Base-by-base conservation (phyloP, 2,888 invertebrate species). In the Ectropis crepuscularia region DNA sequence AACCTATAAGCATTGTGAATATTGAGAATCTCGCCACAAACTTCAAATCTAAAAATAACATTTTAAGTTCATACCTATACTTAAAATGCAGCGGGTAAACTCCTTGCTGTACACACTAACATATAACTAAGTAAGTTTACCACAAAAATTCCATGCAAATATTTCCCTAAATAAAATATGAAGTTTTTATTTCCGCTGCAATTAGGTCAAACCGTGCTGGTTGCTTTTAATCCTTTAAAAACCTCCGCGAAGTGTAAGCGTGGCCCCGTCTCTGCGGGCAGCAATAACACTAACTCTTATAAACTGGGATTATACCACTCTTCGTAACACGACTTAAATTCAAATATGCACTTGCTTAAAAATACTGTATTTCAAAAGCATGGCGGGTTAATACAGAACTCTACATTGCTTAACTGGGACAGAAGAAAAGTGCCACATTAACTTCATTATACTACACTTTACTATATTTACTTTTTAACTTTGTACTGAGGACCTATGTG, bases 251-350 rank as follows among this genome's bases (percentile, higher is more conserved):
- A 79, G 69, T 79, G 79, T 77, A 74, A 77, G 77, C 79, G 76
- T 70, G 66, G 76, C 76, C 16, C 16, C 75, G 74, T 82, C 81
- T 81, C 81, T 73, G 73, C 76, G 77, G 79, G 70, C 76, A 73
- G 82, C 82, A 84, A 83, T 87, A 87, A 84, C 82, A 81, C 77
- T 84, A 87, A 87, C 82, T 87, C 86, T 83, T 81, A 78, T 77
- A 79, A 85, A 85, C 82, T 81, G 74, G 83, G 82, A 85, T 86
- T 85, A 85, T 80, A 79, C 81, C 79, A 79, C 79, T 79, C 80
- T 79, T 76, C 72, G 79, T 80, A 80, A 79, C 80, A 80, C 77
- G 78, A 80, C 83, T 83, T 81, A 83, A 83, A 84, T 84, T 83
- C 80, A 83, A 81, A 83, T 82, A 81, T 77, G 82, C 78, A 81